phyloP scores from a whole-genome alignment of 2,113 vertebrate genomes.

The Protobothrops mucrosquamatus region DNA sequence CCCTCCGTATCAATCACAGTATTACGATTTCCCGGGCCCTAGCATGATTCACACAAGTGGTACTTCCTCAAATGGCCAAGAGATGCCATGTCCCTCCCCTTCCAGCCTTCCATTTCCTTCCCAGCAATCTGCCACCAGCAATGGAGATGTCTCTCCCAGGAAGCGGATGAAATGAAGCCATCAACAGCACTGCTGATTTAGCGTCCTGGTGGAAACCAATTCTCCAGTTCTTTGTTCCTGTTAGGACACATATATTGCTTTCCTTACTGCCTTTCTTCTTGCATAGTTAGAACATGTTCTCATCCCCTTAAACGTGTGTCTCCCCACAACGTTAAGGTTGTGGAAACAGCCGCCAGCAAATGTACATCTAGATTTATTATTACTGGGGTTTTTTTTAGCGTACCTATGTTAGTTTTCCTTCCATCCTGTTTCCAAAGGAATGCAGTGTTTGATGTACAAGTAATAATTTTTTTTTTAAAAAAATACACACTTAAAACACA shows the following conservation, averaged over 20 bases:
- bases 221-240: slow-evolving; percentile 9
- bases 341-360: background rate
- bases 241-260: slow-evolving; percentile 28
- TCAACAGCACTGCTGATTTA: background rate
- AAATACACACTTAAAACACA: background rate
- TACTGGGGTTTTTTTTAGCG: background rate
- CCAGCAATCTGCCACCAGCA: slow-evolving; percentile 26
- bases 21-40: slow-evolving; percentile 25
- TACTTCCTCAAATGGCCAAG: slow-evolving; percentile 10
- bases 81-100: slow-evolving; percentile 23
- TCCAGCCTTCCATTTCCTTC: slow-evolving; percentile 22
- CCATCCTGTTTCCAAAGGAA: slow-evolving; percentile 21
- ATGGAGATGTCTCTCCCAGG: slow-evolving; percentile 22
- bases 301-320: slow-evolving; percentile 4
- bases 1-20: slow-evolving; percentile 13
- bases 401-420: slow-evolving; percentile 7
- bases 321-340: background rate
- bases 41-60: slow-evolving; percentile 16
- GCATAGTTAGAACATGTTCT: slow-evolving; percentile 28
- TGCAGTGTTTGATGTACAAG: slow-evolving; percentile 28
- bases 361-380: slow-evolving; percentile 25
- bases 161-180: slow-evolving; percentile 32
- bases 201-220: slow-evolving; percentile 6
- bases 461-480: background rate
- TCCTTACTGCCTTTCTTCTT: slow-evolving; percentile 3